Evolutionary conservation across 2,797 vertebrate species (phyloP), one percentile per base, ranked within the genome.

Genomic region (Catostomus latipinnis): DNA sequence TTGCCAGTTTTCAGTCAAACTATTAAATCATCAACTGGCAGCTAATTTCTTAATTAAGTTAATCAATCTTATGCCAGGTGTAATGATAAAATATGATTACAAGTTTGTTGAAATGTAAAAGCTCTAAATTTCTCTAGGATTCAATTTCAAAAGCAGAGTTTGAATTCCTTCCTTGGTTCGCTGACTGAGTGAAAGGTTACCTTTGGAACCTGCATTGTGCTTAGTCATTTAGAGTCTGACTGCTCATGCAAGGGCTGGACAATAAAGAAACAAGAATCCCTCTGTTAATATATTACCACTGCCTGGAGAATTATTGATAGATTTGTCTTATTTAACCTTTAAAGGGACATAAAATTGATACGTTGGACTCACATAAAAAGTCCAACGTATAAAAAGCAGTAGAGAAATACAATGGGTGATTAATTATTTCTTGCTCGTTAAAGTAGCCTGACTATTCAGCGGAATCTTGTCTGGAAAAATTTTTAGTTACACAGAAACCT

Each of bases 181-280:
- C 56, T 74, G 48, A 70, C 49, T 16, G 65, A 84, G 80, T 83
- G 50, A 86, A 84, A 81, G 71, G 84, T 86, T 85, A 80, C 81
- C 77, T 71, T 48, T 56, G 74, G 71, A 82, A 87, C 81, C 45
- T 70, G 76, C 67, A 67, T 74, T 61, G 61, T 82, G 86, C 86
- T 86, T 84, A 86, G 85, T 85, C 86, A 86, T 81, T 81, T 85
- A 71, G 77, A 83, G 61, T 56, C 56, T 6, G 61, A 81, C 76
- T 66, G 65, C 50, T 72, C 46, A 72, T 52, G 46, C 63, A 48
- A 71, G 45, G 22, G 65, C 45, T 48, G 62, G 43, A 56, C 54
- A 78, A 73, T 77, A 82, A 82, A 82, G 77, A 77, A 81, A 85
- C 82, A 84, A 86, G 43, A 83, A 57, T 50, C 61, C 73, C 50